A percentile compares a stretch with the other conserved stretches of the same genome.
phyloP scores from a whole-genome alignment of 2,797 vertebrate genomes.

The Lacerta viridis region DNA sequence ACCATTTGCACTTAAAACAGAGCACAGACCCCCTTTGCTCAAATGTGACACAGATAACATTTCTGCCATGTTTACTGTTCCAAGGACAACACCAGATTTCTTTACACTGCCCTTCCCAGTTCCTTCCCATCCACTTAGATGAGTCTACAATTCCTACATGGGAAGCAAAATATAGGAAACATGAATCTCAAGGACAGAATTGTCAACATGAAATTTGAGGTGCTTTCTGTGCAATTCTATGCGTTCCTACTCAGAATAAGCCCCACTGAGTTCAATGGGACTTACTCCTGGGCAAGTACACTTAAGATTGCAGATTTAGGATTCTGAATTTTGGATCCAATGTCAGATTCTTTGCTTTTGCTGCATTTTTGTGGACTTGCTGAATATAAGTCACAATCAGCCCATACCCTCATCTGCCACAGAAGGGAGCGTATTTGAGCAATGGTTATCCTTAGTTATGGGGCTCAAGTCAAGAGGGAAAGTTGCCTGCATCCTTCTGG shows the following conservation, averaged over 20 bases:
- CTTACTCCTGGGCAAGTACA: too few species aligned
- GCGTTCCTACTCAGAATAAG: neutral
- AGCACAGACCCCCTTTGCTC: constrained; percentile 49
- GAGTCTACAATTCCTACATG: constrained; percentile 54
- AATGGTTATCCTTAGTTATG: neutral
- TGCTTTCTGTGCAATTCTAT: neutral
- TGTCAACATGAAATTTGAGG: neutral
- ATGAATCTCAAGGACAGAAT: constrained; percentile 36
- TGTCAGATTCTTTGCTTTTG: neutral
- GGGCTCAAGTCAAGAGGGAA: neutral
- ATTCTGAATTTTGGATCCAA: neutral
- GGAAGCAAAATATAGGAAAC: constrained; percentile 41
- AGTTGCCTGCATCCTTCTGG: neutral
- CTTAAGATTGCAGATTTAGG: neutral
- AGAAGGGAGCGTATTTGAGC: neutral
- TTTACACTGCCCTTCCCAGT: constrained; percentile 23
- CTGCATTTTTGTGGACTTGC: neutral
- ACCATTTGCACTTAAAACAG: constrained; percentile 75
- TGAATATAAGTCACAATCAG: neutral
- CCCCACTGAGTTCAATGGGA: neutral
- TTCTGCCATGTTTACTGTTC: constrained; percentile 67
- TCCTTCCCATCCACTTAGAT: neutral
- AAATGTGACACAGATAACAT: constrained; percentile 72
- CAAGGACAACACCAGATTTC: constrained; percentile 50
- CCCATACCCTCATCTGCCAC: neutral